Base-by-base conservation (phyloP, 35 echinoderm and acorn worm species). In the Strongylocentrotus purpuratus region DNA sequence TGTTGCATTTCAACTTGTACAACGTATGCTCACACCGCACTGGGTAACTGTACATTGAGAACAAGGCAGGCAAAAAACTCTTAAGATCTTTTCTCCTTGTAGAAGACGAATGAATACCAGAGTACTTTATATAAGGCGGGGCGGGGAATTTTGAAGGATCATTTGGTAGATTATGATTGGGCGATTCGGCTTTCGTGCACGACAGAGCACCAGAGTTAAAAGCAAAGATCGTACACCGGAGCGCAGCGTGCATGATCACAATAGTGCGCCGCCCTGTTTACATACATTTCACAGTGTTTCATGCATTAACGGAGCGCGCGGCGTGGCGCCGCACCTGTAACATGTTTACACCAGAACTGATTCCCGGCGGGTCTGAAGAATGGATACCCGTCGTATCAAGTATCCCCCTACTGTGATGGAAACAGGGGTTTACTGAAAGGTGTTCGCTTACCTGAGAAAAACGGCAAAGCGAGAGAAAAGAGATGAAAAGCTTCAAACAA, bases 261-360 rank as follows among this genome's bases (percentile, higher is more conserved):
- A 78, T 25, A 78, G 65, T 78, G 28, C 50, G 28, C 65, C 28
- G 65, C 65, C 65, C 65, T 78, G 18, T 78, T 78, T 78, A 78
- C 65, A 78, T 78, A 78, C 28, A 28, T 78, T 78, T 28, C 65
- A 78, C 20, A 18, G 20, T 28, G 25, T 78, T n/a, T 78, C 65
- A 78, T 78, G 65, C 65, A 78, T 78, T 78, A 22, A 7, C 4
- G 20, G 65, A n/a, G 20, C 65, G 65, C 65, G 15, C 5, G 65
- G 20, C 65, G 65, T 8, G 7, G 50, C 50, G 50, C 28, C 20
- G 7, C 65, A 78, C 65, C 65, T 78, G 65, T 78, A 78, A 78
- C 65, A 78, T 78, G 65, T 78, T 78, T 78, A 78, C 65, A 78
- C 65, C 65, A 78, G 65, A 78, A 78, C 65, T 28, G 65, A 78